Conservation (phyloP, 1,140 invertebrate species). For the Drosophila guanche region DNA sequence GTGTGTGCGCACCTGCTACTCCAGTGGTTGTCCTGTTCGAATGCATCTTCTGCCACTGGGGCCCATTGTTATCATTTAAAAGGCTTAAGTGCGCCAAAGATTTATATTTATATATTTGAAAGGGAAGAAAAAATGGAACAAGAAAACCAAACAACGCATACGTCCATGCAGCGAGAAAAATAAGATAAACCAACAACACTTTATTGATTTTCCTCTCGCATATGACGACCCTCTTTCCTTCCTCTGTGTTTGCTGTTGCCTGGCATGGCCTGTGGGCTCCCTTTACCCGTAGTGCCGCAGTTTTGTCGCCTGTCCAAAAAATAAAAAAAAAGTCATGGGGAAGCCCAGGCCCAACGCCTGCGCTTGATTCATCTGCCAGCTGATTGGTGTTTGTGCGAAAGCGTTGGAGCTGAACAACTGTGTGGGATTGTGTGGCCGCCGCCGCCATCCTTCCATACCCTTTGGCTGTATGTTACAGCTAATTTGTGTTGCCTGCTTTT, state of each 20-base stretch:
- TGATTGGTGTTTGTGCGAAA: constrained; percentile 64
- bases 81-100: constrained; percentile 76
- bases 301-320: constrained; percentile 60
- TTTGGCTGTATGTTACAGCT: constrained; percentile 21
- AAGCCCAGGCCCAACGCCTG: constrained; percentile 59
- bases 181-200: constrained; percentile 69
- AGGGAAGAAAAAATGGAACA: constrained; percentile 7
- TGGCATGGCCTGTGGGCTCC: constrained; percentile 29
- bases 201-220: constrained; percentile 75
- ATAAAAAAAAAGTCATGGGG: constrained; percentile 8
- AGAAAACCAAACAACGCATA: constrained; percentile 10
- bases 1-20: constrained; percentile 63
- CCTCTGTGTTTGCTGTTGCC: constrained; percentile 52
- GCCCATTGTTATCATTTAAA: constrained; percentile 79
- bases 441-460: constrained; percentile 35
- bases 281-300: constrained; percentile 34
- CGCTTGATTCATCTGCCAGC: constrained; percentile 62
- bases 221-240: constrained; percentile 13
- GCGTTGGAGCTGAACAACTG: constrained; percentile 58
- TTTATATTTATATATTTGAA: constrained; percentile 77
- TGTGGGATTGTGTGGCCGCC: constrained; percentile 40
- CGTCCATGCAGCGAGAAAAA: constrained; percentile 46
- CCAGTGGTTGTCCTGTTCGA: constrained; percentile 18
- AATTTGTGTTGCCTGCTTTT: constrained; percentile 32
- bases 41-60: constrained; percentile 31